Evolutionary conservation across 2,888 invertebrate genomes (phyloP), one percentile per base, ranked within the genome.

Genomic region (Drosophila birchii): DNA sequence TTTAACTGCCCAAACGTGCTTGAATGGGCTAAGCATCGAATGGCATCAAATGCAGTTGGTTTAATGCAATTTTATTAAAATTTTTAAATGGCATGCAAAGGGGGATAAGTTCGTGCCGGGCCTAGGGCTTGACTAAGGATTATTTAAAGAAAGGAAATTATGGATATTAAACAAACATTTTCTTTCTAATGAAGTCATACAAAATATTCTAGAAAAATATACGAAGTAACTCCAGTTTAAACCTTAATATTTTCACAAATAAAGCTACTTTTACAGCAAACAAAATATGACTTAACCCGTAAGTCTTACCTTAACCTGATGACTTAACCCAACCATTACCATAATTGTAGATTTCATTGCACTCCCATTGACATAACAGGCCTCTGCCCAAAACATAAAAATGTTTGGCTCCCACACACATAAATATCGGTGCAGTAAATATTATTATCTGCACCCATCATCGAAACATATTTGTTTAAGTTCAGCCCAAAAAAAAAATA

Each of bases 1-100:
- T 84, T 84, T 84, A 84, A 84, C 84, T 88, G 78, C 86, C 56
- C 67, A 69, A 89, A 85, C 89, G 84, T 84, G 89, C 69, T 41
- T 29, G 41, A 78, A 70, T 79, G 75, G 51, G 51, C 29, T 23
- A 44, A 32, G 32, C 23, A 32, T 58, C 26, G 43, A 60, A 54
- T 7, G 23, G 75, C 23, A 55, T 49, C 23, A 23, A 75, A 72
- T 55, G 76, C 76, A 70, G 29, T 72, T 47, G 16, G 47, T 7
- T 41, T 34, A 23, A 23, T 47, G 60, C 39, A 71, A 26, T 71
- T 54, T 64, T 66, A 73, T 72, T 75, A 45, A 75, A 71, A 64
- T 29, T 75, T 51, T 71, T 74, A 64, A 75, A 53, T 51, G 49
- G 55, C 75, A 63, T 55, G 73, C 69, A 68, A 70, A 69, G 44